Evolutionary conservation across 2,113 vertebrate species (phyloP).

Genomic region (Laticauda colubrina): DNA sequence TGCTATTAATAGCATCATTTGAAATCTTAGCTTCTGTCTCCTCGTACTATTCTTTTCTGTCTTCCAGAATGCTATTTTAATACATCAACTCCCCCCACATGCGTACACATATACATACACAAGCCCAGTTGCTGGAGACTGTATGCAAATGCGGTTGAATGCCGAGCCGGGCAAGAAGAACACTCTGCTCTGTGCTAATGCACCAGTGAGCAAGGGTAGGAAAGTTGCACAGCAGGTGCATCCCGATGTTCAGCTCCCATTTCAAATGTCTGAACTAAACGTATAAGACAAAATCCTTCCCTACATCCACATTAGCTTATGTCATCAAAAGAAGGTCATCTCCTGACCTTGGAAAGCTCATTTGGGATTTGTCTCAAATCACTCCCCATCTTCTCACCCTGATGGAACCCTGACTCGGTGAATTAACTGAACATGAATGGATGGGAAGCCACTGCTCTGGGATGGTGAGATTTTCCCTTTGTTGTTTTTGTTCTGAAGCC

Average conservation of each 20-base stretch:
- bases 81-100: not conserved
- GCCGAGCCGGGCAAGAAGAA: not conserved
- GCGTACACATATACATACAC: not conserved
- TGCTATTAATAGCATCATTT: not conserved
- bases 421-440: not conserved
- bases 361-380: not conserved
- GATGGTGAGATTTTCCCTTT: not conserved
- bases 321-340: not conserved
- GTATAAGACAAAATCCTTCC: not conserved
- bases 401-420: not conserved
- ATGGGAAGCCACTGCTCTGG: not conserved
- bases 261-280: not conserved
- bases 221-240: not conserved
- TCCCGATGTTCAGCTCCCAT: not conserved
- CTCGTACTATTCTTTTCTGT: not conserved
- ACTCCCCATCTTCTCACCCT: not conserved
- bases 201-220: not conserved
- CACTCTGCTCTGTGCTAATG: not conserved
- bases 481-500: not conserved
- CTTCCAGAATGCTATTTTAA: not conserved
- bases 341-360: not conserved
- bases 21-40: not conserved
- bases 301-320: too few species aligned
- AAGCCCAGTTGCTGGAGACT: not conserved
- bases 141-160: not conserved